These are phyloP conservation scores for Peromyscus melanophrys DNA, from an alignment of 2,797 vertebrate species.

Conservation along the genomic window DNA sequence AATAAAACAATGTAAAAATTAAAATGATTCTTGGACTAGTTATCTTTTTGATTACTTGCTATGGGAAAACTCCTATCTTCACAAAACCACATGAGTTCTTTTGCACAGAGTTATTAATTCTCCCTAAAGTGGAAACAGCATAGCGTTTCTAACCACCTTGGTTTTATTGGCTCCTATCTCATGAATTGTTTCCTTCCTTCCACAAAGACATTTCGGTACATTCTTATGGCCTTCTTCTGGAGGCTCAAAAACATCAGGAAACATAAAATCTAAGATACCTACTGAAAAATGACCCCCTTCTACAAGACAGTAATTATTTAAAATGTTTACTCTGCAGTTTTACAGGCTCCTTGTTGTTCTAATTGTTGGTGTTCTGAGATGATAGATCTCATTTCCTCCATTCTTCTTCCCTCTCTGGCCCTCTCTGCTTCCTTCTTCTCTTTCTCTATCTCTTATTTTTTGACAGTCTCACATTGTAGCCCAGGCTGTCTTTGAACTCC, in stretches of 20 bases:
- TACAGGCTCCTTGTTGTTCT: not conserved
- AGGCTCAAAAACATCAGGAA: constrained; percentile 73
- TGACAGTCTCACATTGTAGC: not conserved
- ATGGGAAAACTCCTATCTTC: not conserved
- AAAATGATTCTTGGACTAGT: not conserved
- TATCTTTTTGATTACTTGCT: not conserved
- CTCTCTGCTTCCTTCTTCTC: not conserved
- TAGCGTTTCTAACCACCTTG: not conserved
- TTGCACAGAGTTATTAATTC: constrained; percentile 13
- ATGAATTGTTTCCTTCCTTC: constrained; percentile 61
- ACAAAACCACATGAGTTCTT: not conserved
- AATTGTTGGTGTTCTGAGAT: not conserved
- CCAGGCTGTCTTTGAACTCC: not conserved
- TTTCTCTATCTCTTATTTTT: not conserved
- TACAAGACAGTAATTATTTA: constrained; percentile 27
- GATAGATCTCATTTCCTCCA: not conserved
- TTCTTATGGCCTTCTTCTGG: constrained; percentile 68
- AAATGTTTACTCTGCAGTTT: not conserved
- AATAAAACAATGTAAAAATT: not conserved
- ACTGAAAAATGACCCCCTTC: constrained; percentile 50
- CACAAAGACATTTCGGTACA: not conserved
- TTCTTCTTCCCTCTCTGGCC: not conserved
- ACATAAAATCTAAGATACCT: constrained; percentile 35
- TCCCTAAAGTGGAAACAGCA: not conserved
- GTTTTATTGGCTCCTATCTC: not conserved